Percentiles rank a stretch among this genome's conserved stretches.
These are phyloP conservation scores for Dryobota labecula DNA, from an alignment of 2,888 invertebrate species.

Conservation along the genomic window DNA sequence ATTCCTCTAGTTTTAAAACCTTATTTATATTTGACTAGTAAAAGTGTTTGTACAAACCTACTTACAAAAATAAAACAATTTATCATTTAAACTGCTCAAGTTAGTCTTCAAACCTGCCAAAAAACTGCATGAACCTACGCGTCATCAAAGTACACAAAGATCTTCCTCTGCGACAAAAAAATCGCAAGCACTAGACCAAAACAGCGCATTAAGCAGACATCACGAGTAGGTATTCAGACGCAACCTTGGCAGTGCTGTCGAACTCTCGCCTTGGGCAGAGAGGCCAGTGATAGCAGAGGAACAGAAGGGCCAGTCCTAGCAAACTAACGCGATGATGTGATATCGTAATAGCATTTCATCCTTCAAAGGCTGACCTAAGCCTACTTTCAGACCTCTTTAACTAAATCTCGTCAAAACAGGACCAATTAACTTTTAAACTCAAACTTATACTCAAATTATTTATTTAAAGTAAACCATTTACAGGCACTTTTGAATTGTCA, in stretches of 20 bases:
- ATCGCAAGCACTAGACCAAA: constrained; percentile 62
- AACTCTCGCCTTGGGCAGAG: constrained; percentile 62
- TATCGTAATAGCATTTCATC: no score
- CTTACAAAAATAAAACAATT: no score
- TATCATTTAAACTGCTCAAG: not conserved
- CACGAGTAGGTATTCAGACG: constrained; percentile 55
- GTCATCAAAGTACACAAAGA: constrained; percentile 26
- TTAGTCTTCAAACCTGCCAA: not conserved
- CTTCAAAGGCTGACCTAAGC: no score
- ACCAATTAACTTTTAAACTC: no score
- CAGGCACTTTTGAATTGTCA: no score
- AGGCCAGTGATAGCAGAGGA: not conserved
- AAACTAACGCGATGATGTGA: not conserved
- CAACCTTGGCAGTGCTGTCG: constrained; percentile 66
- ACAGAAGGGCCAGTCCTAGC: constrained; percentile 33
- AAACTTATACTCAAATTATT: no score
- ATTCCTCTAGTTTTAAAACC: no score
- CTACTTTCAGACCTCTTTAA: no score
- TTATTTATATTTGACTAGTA: no score
- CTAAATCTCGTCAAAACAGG: no score
- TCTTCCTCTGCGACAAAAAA: constrained; percentile 41
- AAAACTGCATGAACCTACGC: not conserved
- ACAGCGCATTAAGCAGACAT: constrained; percentile 50
- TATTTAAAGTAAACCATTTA: no score
- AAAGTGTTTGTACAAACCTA: no score